Evolutionary conservation across 2,113 vertebrate genomes (phyloP).

Genomic region (Brienomyrus brachyistius): DNA sequence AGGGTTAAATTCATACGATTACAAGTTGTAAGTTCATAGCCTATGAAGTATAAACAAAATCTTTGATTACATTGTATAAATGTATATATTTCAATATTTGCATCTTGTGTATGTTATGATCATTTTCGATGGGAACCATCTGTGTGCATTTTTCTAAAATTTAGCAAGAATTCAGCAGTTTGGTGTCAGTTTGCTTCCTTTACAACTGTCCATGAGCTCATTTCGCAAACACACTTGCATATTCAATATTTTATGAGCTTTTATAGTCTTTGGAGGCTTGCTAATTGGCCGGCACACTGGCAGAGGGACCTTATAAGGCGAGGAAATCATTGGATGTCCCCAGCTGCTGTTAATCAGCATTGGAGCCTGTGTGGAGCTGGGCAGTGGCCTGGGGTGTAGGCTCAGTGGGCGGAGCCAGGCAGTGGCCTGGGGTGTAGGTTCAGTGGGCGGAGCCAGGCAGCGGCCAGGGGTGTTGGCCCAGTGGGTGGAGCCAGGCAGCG

Average conservation of each 20-base stretch:
- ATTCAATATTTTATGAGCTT: not conserved
- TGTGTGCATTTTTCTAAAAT: not conserved
- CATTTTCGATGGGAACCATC: not conserved
- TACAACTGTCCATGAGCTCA: not conserved
- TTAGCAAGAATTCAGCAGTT: not conserved
- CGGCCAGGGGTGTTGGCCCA: too few species aligned
- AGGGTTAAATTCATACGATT: not conserved
- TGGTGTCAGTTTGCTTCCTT: not conserved
- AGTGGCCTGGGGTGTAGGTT: slow-evolving; percentile 44
- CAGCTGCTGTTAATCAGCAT: slow-evolving; percentile 82
- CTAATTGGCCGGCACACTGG: not conserved
- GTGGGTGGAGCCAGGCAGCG: too few species aligned
- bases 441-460: slow-evolving; percentile 23
- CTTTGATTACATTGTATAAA: not conserved
- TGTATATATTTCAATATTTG: not conserved
- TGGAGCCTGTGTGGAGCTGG: slow-evolving; percentile 78
- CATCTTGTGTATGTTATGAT: not conserved
- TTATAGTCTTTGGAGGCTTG: not conserved
- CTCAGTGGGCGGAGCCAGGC: not conserved
- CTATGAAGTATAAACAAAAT: not conserved
- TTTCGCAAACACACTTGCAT: not conserved
- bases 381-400: not conserved
- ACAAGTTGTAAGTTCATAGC: not conserved
- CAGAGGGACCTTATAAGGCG: slow-evolving; percentile 59
- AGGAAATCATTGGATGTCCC: slow-evolving; percentile 81